Evolutionary conservation across 2,113 vertebrate genomes (phyloP).

Genomic region (Zapus hudsonius): DNA sequence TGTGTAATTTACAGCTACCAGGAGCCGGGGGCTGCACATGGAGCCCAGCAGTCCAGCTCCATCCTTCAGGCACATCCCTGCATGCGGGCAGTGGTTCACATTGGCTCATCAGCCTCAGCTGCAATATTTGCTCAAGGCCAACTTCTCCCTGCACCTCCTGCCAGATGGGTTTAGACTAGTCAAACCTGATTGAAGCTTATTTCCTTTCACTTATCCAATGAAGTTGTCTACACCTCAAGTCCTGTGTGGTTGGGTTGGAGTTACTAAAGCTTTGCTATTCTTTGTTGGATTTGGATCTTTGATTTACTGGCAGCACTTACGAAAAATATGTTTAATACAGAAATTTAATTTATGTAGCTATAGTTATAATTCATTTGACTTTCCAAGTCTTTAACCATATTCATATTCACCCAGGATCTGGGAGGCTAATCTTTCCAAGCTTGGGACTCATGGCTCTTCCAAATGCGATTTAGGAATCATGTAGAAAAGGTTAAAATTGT

Average conservation of each 20-base stretch:
- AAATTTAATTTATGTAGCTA: neutral
- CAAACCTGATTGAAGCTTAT: neutral
- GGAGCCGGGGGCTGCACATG: neutral
- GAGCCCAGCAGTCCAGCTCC: neutral
- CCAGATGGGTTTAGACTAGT: neutral
- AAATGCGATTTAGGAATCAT: neutral
- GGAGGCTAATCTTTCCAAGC: neutral
- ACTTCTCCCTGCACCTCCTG: neutral
- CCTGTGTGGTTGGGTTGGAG: neutral
- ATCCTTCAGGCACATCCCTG: neutral
- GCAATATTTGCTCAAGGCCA: conserved; percentile 6
- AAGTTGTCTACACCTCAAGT: neutral
- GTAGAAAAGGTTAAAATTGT: neutral
- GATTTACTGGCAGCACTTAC: neutral
- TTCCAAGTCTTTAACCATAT: neutral
- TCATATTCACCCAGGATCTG: neutral
- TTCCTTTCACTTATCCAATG: conserved; percentile 30
- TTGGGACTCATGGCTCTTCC: neutral
- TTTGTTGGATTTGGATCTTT: conserved; percentile 12
- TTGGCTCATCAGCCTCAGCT: conserved; percentile 13
- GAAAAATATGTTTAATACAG: conserved; percentile 14
- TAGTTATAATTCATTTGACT: neutral
- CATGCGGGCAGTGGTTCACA: neutral
- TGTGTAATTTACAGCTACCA: neutral
- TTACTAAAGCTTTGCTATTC: neutral